Conservation (phyloP, 2,113 vertebrate species). For the Paraplagusia blochii region DNA sequence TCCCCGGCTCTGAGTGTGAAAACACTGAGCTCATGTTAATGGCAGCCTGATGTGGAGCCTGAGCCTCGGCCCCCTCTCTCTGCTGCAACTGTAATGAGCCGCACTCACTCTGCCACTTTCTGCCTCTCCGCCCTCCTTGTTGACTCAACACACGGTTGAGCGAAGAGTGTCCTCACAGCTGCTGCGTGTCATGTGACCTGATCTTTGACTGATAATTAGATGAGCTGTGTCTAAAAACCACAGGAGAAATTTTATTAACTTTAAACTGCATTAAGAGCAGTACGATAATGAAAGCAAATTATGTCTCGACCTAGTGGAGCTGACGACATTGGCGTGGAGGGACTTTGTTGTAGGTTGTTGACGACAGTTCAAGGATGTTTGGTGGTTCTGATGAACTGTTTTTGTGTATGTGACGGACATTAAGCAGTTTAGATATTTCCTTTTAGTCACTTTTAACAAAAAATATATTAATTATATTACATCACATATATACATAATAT, state of each 20-base stretch:
- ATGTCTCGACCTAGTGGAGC: no score
- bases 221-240: neutral
- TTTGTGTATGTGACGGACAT: no score
- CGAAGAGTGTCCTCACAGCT: neutral
- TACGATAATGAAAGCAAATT: neutral
- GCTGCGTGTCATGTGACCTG: neutral
- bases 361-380: no score
- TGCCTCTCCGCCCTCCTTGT: conserved; percentile 31
- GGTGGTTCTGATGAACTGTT: no score
- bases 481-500: no score
- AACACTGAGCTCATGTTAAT: conserved; percentile 40
- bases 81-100: conserved; percentile 14
- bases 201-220: neutral
- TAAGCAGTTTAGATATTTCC: no score
- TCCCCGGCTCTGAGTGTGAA: conserved; percentile 12
- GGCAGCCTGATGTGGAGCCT: conserved; percentile 28
- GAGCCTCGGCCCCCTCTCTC: conserved; percentile 33
- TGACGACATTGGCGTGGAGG: no score
- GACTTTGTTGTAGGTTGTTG: no score
- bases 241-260: neutral
- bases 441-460: no score
- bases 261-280: neutral
- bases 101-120: neutral
- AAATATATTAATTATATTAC: no score
- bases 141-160: conserved; percentile 13